Conservation (phyloP, 92 coral and sea anemone genomes). For the Heteractis magnifica region DNA sequence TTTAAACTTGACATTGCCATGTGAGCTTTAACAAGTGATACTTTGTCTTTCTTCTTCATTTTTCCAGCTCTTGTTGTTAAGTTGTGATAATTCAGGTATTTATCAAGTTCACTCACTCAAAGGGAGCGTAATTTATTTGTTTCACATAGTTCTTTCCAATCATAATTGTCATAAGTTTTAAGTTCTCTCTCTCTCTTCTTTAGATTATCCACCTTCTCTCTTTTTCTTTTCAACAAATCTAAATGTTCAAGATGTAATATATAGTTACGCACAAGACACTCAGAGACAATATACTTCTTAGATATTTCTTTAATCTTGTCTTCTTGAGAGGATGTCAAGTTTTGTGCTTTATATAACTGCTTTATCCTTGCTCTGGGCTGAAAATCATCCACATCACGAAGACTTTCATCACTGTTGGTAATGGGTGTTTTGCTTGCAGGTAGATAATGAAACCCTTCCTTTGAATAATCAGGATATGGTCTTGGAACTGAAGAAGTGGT, state of each 20-base stretch:
- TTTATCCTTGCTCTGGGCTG: constrained; percentile 57
- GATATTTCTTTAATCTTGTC: constrained; percentile 38
- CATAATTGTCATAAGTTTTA: constrained; percentile 34
- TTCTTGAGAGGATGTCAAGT: constrained; percentile 38
- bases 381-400: constrained; percentile 45
- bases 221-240: constrained; percentile 40
- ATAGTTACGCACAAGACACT: constrained; percentile 19
- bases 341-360: background rate
- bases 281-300: constrained; percentile 38
- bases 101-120: constrained; percentile 51
- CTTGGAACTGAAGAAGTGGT: constrained; percentile 38
- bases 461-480: constrained; percentile 50
- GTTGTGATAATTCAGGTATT: constrained; percentile 52
- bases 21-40: constrained; percentile 58
- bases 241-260: constrained; percentile 50
- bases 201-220: constrained; percentile 37
- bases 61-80: constrained; percentile 37
- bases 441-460: constrained; percentile 47
- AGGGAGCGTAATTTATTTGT: constrained; percentile 40
- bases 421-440: constrained; percentile 46
- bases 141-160: constrained; percentile 50
- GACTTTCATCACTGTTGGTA: constrained; percentile 12
- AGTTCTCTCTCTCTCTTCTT: constrained; percentile 30
- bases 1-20: constrained; percentile 41
- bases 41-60: constrained; percentile 62